Evolutionary conservation across 2,888 invertebrate genomes (phyloP).

Genomic region (Acronicta aceris): DNA sequence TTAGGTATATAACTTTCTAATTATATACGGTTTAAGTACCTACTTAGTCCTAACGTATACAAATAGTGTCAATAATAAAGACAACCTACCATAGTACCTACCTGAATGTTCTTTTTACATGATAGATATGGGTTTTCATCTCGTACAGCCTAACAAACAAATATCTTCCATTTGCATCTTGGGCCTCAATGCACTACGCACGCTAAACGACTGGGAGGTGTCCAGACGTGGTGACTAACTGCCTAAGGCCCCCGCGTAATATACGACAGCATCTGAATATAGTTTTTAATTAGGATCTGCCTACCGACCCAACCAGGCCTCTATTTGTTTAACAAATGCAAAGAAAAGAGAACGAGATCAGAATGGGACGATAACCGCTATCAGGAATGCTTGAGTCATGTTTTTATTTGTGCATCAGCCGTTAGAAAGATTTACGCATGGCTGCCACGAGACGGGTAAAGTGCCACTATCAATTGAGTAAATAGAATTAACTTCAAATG

Average conservation of each 20-base stretch:
- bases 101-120: constrained; percentile 7
- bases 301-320: constrained; percentile 76
- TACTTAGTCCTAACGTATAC: too few species aligned
- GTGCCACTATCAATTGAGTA: constrained; percentile 77
- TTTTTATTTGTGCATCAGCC: constrained; percentile 79
- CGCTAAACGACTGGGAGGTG: constrained; percentile 80
- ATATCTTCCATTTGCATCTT: constrained; percentile 55
- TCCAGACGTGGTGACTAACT: constrained; percentile 76
- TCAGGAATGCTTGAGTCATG: constrained; percentile 72
- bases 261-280: constrained; percentile 80
- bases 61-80: too few species aligned
- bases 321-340: constrained; percentile 84
- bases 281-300: constrained; percentile 86
- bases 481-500: constrained; percentile 72
- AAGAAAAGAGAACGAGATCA: constrained; percentile 74
- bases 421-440: constrained; percentile 81
- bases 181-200: constrained; percentile 65
- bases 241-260: constrained; percentile 79
- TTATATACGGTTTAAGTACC: too few species aligned
- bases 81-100: too few species aligned
- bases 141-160: constrained; percentile 48
- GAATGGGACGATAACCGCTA: constrained; percentile 75
- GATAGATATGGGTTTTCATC: constrained; percentile 24
- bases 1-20: too few species aligned
- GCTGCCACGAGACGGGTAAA: constrained; percentile 73